These are phyloP conservation scores for Camponotus floridanus DNA, from an alignment of 1,140 invertebrate genomes.

Conservation along the genomic window DNA sequence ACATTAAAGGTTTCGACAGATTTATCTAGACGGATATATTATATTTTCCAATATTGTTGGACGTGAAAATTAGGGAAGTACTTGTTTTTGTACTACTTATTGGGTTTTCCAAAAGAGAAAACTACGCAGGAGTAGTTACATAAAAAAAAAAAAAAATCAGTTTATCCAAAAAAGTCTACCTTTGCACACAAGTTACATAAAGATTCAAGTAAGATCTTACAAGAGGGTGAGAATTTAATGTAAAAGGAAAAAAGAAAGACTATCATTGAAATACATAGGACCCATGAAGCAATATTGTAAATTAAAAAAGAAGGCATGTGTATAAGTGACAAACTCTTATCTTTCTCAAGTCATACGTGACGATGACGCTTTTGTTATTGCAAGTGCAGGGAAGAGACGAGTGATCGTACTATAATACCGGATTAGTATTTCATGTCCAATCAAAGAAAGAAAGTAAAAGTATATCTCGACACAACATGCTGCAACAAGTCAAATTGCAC, in stretches of 20 bases:
- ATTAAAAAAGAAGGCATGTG: background rate
- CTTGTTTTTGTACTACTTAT: conserved; percentile 21
- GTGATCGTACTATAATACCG: conserved; percentile 36
- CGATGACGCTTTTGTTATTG: conserved; percentile 23
- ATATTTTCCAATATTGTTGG: conserved; percentile 16
- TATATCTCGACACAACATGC: conserved; percentile 77
- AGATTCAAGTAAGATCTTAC: conserved; percentile 44
- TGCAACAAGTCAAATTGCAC: conserved; percentile 79
- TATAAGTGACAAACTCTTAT: conserved; percentile 37
- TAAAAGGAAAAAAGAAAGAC: background rate
- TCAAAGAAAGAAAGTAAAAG: conserved; percentile 61
- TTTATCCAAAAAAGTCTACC: conserved; percentile 47
- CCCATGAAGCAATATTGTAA: conserved; percentile 43
- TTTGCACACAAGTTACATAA: conserved; percentile 13
- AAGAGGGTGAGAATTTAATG: background rate
- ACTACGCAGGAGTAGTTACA: conserved; percentile 35
- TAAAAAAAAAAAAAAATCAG: background rate
- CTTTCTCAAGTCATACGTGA: conserved; percentile 26
- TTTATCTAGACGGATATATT: background rate
- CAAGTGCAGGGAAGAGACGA: conserved; percentile 39
- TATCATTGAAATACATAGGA: background rate
- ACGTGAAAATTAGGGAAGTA: conserved; percentile 10
- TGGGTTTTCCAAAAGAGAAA: background rate
- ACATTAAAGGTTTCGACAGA: conserved; percentile 4
- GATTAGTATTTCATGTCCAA: conserved; percentile 69